These are phyloP conservation scores for Regulus satrapa DNA, from an alignment of 2,113 vertebrate species.

Conservation along the genomic window DNA sequence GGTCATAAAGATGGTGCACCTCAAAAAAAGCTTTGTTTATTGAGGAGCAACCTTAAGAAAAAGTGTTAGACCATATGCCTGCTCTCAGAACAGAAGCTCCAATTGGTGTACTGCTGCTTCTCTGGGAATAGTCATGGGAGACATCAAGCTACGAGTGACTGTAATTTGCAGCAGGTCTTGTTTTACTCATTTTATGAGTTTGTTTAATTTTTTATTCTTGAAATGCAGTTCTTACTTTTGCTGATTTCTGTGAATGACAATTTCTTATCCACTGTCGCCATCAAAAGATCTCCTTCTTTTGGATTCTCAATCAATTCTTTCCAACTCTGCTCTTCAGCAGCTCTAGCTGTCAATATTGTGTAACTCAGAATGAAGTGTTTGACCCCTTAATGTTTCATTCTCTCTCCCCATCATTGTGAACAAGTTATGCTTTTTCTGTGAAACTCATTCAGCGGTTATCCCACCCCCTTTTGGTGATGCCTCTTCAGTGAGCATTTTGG, in stretches of 20 bases:
- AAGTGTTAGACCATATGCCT: neutral
- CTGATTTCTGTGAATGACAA: rapidly evolving
- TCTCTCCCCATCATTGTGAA: neutral
- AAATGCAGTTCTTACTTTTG: neutral
- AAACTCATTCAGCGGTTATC: neutral
- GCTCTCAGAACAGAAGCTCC: neutral
- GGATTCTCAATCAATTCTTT: neutral
- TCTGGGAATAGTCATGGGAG: neutral
- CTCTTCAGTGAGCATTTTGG: neutral
- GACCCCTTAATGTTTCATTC: neutral
- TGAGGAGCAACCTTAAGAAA: neutral
- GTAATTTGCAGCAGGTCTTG: neutral
- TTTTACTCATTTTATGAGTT: neutral
- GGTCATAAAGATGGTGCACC: neutral
- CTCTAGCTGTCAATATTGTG: neutral
- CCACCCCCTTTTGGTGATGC: neutral
- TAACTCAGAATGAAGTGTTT: neutral
- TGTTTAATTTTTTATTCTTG: neutral
- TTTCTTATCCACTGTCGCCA: neutral
- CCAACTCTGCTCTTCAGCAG: neutral
- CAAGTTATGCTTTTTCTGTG: neutral
- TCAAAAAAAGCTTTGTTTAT: neutral
- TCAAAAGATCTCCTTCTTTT: neutral
- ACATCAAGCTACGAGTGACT: neutral
- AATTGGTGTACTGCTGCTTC: neutral